phyloP scores from a whole-genome alignment of 2,797 vertebrate genomes.

The Danio aesculapii region DNA sequence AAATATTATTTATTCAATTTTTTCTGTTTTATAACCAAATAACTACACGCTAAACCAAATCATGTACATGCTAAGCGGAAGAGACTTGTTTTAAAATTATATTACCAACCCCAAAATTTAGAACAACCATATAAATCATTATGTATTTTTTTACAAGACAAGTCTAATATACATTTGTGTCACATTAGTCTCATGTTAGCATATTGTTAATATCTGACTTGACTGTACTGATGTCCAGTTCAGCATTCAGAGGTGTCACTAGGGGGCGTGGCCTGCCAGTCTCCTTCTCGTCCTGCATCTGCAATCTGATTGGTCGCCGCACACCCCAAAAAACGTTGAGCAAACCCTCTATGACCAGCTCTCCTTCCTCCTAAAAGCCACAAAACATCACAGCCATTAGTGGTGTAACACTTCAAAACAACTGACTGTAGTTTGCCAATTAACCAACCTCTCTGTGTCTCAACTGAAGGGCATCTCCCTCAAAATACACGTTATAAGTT shows the following conservation, averaged over 20 bases:
- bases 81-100: too few species aligned
- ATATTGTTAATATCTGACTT: conserved; percentile 28
- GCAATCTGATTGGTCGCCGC: conserved; percentile 92
- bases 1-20: too few species aligned
- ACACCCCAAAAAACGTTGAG: conserved; percentile 97
- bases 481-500: conserved; percentile 95
- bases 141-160: neutral
- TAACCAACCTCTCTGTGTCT: conserved; percentile 88
- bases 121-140: too few species aligned
- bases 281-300: conserved; percentile 97
- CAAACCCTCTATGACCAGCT: conserved; percentile 94
- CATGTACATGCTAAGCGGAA: too few species aligned
- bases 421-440: neutral
- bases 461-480: conserved; percentile 94
- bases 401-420: neutral
- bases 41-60: too few species aligned
- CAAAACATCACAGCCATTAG: neutral
- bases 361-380: conserved; percentile 86
- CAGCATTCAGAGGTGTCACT: conserved; percentile 80
- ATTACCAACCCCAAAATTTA: too few species aligned
- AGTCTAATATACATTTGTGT: neutral
- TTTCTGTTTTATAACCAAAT: too few species aligned
- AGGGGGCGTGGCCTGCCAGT: conserved; percentile 88
- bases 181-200: neutral
- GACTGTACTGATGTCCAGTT: neutral